A percentile compares a stretch with the other conserved stretches of the same genome.
Conservation (phyloP, 2,797 vertebrate species). For the Phataginus tricuspis region DNA sequence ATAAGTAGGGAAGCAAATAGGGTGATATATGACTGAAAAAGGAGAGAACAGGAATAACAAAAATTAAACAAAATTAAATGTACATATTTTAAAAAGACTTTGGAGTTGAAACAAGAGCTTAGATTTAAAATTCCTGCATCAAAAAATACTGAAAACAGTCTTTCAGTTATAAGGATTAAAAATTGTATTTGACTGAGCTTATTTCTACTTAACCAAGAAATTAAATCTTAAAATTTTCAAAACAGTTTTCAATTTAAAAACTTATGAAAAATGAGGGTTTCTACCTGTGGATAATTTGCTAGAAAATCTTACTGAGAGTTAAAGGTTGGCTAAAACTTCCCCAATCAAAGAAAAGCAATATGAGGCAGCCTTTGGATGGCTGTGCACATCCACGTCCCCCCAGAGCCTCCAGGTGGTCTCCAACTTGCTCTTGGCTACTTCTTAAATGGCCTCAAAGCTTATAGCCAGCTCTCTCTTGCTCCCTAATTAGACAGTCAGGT, state of each 20-base stretch:
- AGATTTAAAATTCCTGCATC: not conserved
- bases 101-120: not conserved
- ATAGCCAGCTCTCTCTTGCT: not conserved
- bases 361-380: not conserved
- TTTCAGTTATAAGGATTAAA: not conserved
- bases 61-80: not conserved
- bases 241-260: conserved; percentile 32
- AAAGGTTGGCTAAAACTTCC: not conserved
- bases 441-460: not conserved
- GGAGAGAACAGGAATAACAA: not conserved
- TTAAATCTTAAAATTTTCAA: not conserved
- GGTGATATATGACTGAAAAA: not conserved
- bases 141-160: not conserved
- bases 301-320: not conserved
- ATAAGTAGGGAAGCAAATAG: not conserved
- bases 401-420: not conserved
- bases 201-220: conserved; percentile 13
- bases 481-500: not conserved
- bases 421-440: not conserved
- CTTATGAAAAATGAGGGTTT: not conserved
- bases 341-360: not conserved
- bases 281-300: not conserved
- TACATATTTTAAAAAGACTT: not conserved
- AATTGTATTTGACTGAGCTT: not conserved
- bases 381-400: too few relatives aligned